Conservation (phyloP, 2,888 invertebrate species). For the Phalera bucephala region DNA sequence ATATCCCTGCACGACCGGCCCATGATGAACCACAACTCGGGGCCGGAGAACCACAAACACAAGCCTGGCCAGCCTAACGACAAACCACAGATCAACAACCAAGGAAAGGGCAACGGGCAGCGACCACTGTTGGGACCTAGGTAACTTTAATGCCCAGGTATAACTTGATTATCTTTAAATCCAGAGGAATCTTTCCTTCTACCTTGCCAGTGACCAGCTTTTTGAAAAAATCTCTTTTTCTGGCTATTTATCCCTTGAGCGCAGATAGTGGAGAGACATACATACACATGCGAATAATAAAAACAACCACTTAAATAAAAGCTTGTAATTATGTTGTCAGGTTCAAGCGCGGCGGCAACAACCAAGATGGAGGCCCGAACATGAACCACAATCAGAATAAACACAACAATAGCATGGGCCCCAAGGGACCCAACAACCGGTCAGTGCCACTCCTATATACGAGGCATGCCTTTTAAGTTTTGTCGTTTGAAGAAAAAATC, state of each 20-base stretch:
- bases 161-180: no score
- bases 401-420: conserved; percentile 61
- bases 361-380: conserved; percentile 59
- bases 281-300: no score
- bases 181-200: background rate
- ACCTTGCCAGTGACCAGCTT: no score
- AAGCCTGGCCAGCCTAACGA: conserved; percentile 41
- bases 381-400: conserved; percentile 50
- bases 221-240: no score
- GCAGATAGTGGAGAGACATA: no score
- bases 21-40: conserved; percentile 25
- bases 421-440: conserved; percentile 71
- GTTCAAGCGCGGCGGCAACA: conserved; percentile 68
- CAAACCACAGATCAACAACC: conserved; percentile 44
- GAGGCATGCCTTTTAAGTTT: no score
- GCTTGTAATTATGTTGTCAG: conserved; percentile 28
- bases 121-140: conserved; percentile 66
- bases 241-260: no score
- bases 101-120: conserved; percentile 58
- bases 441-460: conserved; percentile 27
- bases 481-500: no score
- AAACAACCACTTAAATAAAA: no score
- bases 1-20: conserved; percentile 58
- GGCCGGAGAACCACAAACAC: conserved; percentile 51
- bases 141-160: conserved; percentile 27